A percentile compares a stretch with the other conserved stretches of the same genome.
Evolutionary conservation across 2,797 vertebrate genomes (phyloP).

Genomic region (Enteromius treurensis): DNA sequence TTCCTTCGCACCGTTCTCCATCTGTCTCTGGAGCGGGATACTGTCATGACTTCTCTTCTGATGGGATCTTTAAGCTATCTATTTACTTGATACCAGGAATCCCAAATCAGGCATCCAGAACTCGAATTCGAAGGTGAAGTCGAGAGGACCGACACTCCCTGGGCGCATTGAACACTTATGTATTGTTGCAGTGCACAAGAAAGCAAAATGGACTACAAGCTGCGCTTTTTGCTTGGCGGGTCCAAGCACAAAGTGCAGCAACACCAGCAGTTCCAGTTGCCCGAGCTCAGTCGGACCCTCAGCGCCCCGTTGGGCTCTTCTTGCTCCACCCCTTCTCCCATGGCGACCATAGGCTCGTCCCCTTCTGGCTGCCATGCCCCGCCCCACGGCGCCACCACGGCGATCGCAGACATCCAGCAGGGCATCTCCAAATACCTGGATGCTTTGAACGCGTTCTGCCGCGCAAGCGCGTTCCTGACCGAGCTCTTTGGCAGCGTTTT

Average conservation of each 20-base stretch:
- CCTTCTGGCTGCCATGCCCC: slow-evolving; percentile 84
- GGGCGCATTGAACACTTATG: slow-evolving; percentile 87
- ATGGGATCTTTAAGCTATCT: slow-evolving; percentile 81
- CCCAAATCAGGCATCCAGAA: slow-evolving; percentile 39
- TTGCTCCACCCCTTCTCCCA: slow-evolving; percentile 82
- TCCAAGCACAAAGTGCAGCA: slow-evolving; percentile 99
- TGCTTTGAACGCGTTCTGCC: slow-evolving; percentile 97
- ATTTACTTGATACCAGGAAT: slow-evolving; percentile 80
- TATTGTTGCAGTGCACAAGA: slow-evolving; percentile 99
- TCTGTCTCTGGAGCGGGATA: slow-evolving; percentile 75
- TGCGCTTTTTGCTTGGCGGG: slow-evolving; percentile 99
- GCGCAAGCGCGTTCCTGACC: slow-evolving; percentile 96
- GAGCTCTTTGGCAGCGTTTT: slow-evolving; percentile 99
- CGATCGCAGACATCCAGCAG: slow-evolving; percentile 98
- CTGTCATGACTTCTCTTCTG: slow-evolving; percentile 89
- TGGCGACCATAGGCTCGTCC: slow-evolving; percentile 72
- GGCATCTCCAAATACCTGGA: slow-evolving; percentile 99
- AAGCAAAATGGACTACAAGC: slow-evolving; percentile 99
- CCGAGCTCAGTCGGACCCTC: slow-evolving; percentile 94
- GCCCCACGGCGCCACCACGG: slow-evolving; percentile 81
- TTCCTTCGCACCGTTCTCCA: slow-evolving; percentile 56
- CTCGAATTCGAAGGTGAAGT: slow-evolving; percentile 9
- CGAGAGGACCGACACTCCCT: slow-evolving; percentile 65
- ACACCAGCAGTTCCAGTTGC: slow-evolving; percentile 91
- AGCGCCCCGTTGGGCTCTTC: slow-evolving; percentile 87